These are phyloP conservation scores for Lepidonotus clava DNA, from an alignment of 2,888 invertebrate genomes.

Conservation along the genomic window DNA sequence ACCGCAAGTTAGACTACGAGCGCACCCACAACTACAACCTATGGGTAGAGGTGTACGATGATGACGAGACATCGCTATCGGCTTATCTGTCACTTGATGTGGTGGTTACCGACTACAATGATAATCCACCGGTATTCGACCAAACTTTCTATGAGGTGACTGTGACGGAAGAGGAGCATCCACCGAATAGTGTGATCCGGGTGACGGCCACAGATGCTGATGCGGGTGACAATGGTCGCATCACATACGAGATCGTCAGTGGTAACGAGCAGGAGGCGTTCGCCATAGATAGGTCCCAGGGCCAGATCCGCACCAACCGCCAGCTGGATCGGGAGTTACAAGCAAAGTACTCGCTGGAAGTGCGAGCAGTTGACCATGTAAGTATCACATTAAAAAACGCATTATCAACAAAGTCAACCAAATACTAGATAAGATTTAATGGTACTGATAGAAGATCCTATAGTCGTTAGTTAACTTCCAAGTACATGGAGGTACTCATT, in stretches of 20 bases:
- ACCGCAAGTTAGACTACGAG: conserved; percentile 92
- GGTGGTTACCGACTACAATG: conserved; percentile 95
- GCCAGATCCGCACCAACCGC: conserved; percentile 57
- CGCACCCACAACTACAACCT: conserved; percentile 91
- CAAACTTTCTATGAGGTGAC: conserved; percentile 88
- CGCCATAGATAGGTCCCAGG: conserved; percentile 63
- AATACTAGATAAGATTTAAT: too few species aligned
- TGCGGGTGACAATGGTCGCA: conserved; percentile 85
- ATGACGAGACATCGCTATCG: conserved; percentile 65
- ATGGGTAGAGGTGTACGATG: conserved; percentile 89
- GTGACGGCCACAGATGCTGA: conserved; percentile 91
- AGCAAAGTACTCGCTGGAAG: conserved; percentile 93
- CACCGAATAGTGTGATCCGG: conserved; percentile 85
- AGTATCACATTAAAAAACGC: conserved; percentile 38
- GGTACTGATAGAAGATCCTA: too few species aligned
- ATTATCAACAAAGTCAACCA: too few species aligned
- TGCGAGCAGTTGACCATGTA: conserved; percentile 89
- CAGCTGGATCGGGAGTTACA: conserved; percentile 91
- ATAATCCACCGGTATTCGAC: conserved; percentile 91
- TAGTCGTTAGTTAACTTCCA: too few species aligned
- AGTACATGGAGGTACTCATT: too few species aligned
- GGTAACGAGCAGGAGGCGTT: conserved; percentile 58
- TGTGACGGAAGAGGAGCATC: conserved; percentile 84
- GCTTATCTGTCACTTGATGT: conserved; percentile 84
- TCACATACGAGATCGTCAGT: conserved; percentile 75